A percentile compares a stretch with the other conserved stretches of the same genome.
These are phyloP conservation scores for Gymnocypris eckloni DNA, from an alignment of 2,797 vertebrate genomes.

Conservation along the genomic window DNA sequence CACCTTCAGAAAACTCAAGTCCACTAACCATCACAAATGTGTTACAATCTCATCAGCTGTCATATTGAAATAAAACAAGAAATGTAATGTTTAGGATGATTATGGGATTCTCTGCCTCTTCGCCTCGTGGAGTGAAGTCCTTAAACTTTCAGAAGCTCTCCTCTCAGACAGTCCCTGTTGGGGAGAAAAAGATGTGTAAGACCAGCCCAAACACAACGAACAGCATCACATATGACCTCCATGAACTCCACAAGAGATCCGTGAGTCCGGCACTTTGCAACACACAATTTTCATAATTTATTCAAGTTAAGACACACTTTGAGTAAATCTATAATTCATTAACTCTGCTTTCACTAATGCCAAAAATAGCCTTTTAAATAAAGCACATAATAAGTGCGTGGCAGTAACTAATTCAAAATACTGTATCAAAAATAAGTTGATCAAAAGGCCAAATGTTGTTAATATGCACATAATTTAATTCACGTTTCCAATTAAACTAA, in stretches of 20 bases:
- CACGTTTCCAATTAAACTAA: conserved; percentile 15
- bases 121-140: conserved; percentile 58
- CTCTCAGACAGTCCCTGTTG: conserved; percentile 76
- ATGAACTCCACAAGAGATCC: conserved; percentile 7
- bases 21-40: conserved; percentile 83
- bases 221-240: background rate
- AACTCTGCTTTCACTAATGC: conserved; percentile 66
- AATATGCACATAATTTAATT: conserved; percentile 34
- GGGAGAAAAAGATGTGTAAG: conserved; percentile 38
- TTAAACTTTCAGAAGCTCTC: conserved; percentile 83
- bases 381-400: conserved; percentile 74
- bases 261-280: conserved; percentile 55
- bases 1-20: conserved; percentile 71
- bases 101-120: conserved; percentile 63
- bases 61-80: conserved; percentile 77
- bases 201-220: conserved; percentile 23
- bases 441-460: conserved; percentile 28
- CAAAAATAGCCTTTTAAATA: conserved; percentile 79
- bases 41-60: conserved; percentile 86
- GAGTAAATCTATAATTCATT: conserved; percentile 77
- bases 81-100: conserved; percentile 57
- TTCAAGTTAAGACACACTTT: conserved; percentile 75
- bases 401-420: conserved; percentile 38
- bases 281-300: conserved; percentile 78
- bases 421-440: conserved; percentile 20